Conservation (phyloP, 2,888 invertebrate genomes). For the Alentia gelatinosa region DNA sequence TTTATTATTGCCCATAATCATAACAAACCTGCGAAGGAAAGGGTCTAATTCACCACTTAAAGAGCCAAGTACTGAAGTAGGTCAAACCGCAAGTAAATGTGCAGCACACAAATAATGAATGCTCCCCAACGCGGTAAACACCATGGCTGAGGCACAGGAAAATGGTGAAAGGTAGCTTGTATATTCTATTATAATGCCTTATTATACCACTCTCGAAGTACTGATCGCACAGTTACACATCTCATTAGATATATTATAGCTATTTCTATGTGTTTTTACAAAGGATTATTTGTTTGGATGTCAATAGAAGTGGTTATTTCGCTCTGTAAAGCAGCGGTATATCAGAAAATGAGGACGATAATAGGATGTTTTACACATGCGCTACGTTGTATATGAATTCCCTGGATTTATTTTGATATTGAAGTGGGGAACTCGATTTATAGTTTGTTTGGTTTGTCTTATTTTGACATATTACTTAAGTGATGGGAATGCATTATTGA, state of each 20-base stretch:
- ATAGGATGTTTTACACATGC: neutral
- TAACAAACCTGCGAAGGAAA: no score
- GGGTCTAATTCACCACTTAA: no score
- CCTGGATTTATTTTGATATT: neutral
- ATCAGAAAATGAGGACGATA: neutral
- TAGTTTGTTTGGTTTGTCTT: no score
- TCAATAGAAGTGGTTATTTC: neutral
- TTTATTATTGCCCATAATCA: no score
- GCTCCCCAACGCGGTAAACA: conserved; percentile 48
- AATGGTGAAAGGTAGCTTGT: neutral
- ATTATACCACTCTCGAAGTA: neutral
- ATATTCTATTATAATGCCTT: neutral
- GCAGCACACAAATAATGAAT: neutral
- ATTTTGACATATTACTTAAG: no score
- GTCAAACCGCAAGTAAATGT: no score
- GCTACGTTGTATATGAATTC: neutral
- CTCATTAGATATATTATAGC: neutral
- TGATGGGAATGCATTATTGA: no score
- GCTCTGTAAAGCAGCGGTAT: neutral
- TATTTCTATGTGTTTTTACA: no score
- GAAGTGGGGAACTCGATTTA: no score
- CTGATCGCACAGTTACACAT: neutral
- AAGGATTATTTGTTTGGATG: no score
- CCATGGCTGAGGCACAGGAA: conserved; percentile 35
- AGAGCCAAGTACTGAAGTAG: no score